Base-by-base conservation (phyloP, 2,888 invertebrate species). In the Parasteatoda lunata region DNA sequence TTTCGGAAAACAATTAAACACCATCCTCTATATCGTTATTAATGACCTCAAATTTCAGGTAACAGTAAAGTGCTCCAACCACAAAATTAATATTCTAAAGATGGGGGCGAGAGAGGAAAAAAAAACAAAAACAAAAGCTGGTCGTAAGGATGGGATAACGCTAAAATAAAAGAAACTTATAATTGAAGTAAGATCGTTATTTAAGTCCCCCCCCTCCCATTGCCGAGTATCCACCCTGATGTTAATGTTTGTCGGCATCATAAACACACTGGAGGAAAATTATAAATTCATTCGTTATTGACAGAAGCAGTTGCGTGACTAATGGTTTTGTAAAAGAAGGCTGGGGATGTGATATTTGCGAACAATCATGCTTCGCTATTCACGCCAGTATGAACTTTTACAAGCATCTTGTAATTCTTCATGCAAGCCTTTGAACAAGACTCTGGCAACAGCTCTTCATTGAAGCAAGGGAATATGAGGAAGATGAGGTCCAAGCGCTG, bases 211-310 rank as follows among this genome's bases (percentile, higher is more conserved):
- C 9, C 76, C 5, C 54, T 15, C 47, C 30, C 11, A 3, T 30
- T 48, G 9, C 45, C 54, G 30, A 30, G 2, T 30, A 30, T 30
- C 30, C 30, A 65, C 66, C 69, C 69, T 73, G 80, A 86, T 80
- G 85, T 86, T 86, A 86, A 86, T 80, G 80, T 80, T 86, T 81
- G 85, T 65, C 51, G 85, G 80, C 85, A 77, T 86, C 85, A 86
- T 71, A 71, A 80, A 80, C 85, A 86, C 85, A 72, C 71, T 66
- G 69, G 68, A 65, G 76, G 71, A 77, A 86, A 86, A 86, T 86
- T 86, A 80, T 86, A 86, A 86, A 80, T 86, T 80, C 85, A 86
- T 86, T 80, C 77, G 64, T 86, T 86, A 86, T 86, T 79, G 85
- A 86, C 85, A 86, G 76, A 68, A 64, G 52, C 76, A 77, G 76